Evolutionary conservation across 35 echinoderm and acorn worm genomes (phyloP).

Genomic region (Acanthaster planci): DNA sequence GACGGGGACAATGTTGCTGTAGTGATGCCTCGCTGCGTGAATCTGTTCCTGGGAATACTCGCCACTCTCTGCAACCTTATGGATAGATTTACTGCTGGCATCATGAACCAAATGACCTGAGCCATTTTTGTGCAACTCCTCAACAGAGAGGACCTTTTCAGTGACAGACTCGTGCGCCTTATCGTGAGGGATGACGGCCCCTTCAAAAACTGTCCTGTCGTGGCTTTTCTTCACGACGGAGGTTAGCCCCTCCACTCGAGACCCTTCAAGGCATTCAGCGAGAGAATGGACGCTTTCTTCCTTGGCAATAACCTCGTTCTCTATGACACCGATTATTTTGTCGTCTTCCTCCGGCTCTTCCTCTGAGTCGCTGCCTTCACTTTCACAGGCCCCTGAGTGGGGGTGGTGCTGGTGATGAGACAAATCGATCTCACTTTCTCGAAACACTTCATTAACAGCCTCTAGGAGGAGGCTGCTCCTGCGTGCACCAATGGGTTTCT

Average conservation of each 20-base stretch:
- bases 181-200: constrained; percentile 41
- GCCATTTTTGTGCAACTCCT: constrained; percentile 14
- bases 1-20: constrained; percentile 53
- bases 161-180: constrained; percentile 50
- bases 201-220: constrained; percentile 46
- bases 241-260: constrained; percentile 16
- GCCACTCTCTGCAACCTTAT: constrained; percentile 20
- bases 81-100: constrained; percentile 11
- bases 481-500: neutral
- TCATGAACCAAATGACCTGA: constrained; percentile 37
- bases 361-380: constrained; percentile 34
- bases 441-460: constrained; percentile 16
- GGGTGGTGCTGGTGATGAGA: neutral
- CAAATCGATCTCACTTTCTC: neutral
- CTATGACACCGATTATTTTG: constrained; percentile 72
- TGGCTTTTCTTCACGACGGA: constrained; percentile 49
- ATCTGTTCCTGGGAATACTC: constrained; percentile 24
- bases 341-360: constrained; percentile 32
- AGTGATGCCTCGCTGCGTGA: constrained; percentile 36
- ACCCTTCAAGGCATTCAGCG: neutral
- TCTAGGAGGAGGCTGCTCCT: constrained; percentile 2
- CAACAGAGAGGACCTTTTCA: constrained; percentile 58
- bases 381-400: neutral
- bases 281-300: constrained; percentile 29
- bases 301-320: constrained; percentile 62